Conservation (phyloP, 2,797 vertebrate genomes). For the Vipera latastei region DNA sequence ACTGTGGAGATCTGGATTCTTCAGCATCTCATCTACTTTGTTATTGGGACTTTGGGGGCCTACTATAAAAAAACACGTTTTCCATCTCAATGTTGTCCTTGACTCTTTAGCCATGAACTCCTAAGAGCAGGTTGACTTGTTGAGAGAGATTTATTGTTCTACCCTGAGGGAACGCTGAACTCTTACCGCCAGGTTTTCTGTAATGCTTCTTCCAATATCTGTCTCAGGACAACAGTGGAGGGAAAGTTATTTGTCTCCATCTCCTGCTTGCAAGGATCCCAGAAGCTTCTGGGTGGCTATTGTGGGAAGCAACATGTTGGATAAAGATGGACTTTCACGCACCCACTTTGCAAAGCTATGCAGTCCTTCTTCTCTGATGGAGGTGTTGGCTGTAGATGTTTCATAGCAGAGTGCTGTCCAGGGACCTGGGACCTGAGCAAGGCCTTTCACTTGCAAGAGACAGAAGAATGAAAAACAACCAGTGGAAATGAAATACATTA, state of each 20-base stretch:
- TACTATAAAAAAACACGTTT: not conserved
- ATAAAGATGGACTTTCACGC: not conserved
- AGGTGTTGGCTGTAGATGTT: constrained; percentile 48
- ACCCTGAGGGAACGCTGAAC: not conserved
- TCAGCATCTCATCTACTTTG: not conserved
- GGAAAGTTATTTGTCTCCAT: not conserved
- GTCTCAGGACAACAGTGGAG: not conserved
- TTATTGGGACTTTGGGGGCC: not conserved
- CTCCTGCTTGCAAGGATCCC: not conserved
- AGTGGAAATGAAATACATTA: constrained; percentile 62
- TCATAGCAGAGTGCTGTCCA: constrained; percentile 47
- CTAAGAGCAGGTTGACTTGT: not conserved
- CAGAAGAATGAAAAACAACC: constrained; percentile 59
- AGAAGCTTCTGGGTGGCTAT: not conserved
- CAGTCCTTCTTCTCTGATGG: constrained; percentile 25
- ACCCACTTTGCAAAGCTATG: constrained; percentile 49
- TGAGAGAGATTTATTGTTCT: not conserved
- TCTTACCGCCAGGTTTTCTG: not conserved
- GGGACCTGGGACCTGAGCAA: constrained; percentile 31
- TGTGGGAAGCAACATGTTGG: not conserved
- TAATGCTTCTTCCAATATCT: not conserved
- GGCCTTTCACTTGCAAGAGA: constrained; percentile 44
- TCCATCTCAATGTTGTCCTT: not conserved
- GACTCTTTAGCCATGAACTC: not conserved
- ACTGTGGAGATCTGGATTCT: not conserved